Evolutionary conservation across 1,140 invertebrate genomes (phyloP).

Genomic region (Ceratosolen solmsi): DNA sequence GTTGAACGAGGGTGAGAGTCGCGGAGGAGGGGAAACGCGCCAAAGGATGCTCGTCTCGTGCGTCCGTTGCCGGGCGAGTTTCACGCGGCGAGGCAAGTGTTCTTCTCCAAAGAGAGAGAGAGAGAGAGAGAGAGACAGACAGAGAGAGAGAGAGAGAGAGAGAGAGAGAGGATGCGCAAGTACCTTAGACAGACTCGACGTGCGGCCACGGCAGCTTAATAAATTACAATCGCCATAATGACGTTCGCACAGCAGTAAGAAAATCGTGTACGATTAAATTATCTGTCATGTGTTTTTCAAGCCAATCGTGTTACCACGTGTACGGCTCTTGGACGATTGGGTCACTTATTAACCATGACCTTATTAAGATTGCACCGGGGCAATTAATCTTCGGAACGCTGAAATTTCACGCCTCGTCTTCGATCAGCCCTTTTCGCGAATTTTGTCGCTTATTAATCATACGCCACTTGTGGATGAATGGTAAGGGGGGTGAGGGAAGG

Average conservation of each 20-base stretch:
- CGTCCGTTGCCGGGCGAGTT: conserved; percentile 15
- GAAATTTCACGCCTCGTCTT: conserved; percentile 37
- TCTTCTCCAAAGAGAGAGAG: too few relatives aligned
- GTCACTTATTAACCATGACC: conserved; percentile 44
- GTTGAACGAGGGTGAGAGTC: conserved; percentile 46
- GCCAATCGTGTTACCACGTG: background rate
- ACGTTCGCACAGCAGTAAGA: conserved; percentile 61
- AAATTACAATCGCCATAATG: conserved; percentile 71
- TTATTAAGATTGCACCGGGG: conserved; percentile 25
- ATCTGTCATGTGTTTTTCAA: conserved; percentile 58
- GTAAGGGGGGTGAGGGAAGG: too few relatives aligned
- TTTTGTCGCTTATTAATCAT: background rate
- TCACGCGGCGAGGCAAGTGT: background rate
- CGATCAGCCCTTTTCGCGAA: background rate
- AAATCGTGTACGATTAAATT: conserved; percentile 56
- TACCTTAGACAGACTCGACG: conserved; percentile 4
- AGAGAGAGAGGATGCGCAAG: conserved; percentile 3
- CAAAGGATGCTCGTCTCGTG: background rate
- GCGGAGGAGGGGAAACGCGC: background rate
- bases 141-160: too few relatives aligned
- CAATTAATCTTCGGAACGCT: conserved; percentile 42
- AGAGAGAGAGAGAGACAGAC: too few relatives aligned
- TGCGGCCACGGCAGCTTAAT: conserved; percentile 62
- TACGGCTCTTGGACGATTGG: background rate
- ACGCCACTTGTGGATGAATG: background rate